Percentiles rank a stretch among this genome's conserved stretches.
These are phyloP conservation scores for Alca torda DNA, from an alignment of 2,797 vertebrate species.

Conservation along the genomic window DNA sequence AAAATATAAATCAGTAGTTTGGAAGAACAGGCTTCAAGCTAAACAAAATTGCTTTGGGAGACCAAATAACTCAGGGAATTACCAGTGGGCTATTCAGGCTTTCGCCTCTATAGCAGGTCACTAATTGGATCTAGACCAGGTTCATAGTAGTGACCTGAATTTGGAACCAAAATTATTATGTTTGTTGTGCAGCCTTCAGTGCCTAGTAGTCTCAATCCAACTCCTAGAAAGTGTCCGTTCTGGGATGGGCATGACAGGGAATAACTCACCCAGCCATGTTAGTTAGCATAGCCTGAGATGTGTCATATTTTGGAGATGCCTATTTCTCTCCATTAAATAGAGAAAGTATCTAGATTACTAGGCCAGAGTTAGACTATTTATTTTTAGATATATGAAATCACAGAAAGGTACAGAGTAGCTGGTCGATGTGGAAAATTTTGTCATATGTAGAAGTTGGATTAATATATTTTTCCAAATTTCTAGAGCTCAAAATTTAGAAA, in stretches of 20 bases:
- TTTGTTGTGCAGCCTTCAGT: not conserved
- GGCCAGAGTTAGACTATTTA: not conserved
- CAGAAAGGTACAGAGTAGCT: not conserved
- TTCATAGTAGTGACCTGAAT: conserved; percentile 35
- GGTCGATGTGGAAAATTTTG: not conserved
- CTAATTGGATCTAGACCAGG: conserved; percentile 62
- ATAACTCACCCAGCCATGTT: not conserved
- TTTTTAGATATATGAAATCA: not conserved
- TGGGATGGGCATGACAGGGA: not conserved
- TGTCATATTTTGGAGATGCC: not conserved
- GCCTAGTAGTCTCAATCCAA: not conserved
- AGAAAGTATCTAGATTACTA: not conserved
- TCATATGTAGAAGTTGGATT: not conserved
- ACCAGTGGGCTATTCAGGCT: conserved; percentile 36
- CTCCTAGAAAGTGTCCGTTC: conserved; percentile 4
- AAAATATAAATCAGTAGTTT: conserved; percentile 67
- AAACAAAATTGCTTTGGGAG: conserved; percentile 72
- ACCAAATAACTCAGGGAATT: conserved; percentile 57
- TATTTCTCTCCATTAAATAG: not conserved
- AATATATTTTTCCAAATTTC: not conserved
- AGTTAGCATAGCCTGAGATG: not conserved
- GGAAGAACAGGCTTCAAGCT: conserved; percentile 63
- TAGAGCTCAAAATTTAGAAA: not conserved
- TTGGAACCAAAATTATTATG: conserved; percentile 30
- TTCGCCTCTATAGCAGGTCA: conserved; percentile 59